Evolutionary conservation across 2,888 invertebrate species (phyloP).

Genomic region (Patella ulyssiponensis): DNA sequence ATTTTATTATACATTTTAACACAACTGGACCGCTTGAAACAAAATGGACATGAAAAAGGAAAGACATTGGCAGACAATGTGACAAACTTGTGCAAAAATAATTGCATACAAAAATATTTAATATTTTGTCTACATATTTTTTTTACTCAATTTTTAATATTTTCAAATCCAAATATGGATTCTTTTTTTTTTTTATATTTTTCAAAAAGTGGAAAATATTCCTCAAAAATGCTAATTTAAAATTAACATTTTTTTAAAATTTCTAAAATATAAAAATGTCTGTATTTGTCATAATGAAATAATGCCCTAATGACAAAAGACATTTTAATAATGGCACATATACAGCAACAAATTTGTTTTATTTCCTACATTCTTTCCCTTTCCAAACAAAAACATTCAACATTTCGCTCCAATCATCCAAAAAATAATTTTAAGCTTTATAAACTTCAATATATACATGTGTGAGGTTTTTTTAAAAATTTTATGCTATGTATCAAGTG

Average conservation of each 20-base stretch:
- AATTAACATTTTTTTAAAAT: neutral
- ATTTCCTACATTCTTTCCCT: constrained; percentile 5
- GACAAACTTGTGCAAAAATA: constrained; percentile 51
- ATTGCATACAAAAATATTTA: constrained; percentile 28
- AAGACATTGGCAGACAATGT: constrained; percentile 57
- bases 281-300: too few relatives aligned
- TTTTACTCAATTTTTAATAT: neutral
- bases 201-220: neutral
- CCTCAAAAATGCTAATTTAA: neutral
- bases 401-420: too few relatives aligned
- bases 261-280: too few relatives aligned
- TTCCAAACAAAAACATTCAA: neutral
- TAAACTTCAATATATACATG: too few relatives aligned
- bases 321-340: neutral
- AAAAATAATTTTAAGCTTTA: too few relatives aligned
- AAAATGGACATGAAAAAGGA: constrained; percentile 45
- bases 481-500: too few relatives aligned
- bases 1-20: too few relatives aligned
- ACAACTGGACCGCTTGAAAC: constrained; percentile 2
- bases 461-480: too few relatives aligned
- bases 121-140: neutral
- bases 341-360: constrained; percentile 2
- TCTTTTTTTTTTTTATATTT: neutral
- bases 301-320: neutral
- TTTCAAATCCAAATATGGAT: too few relatives aligned